Percentiles rank a stretch among this genome's conserved stretches.
Conservation (phyloP, 64 coral and sea anemone species). For the Porites australiensis region DNA sequence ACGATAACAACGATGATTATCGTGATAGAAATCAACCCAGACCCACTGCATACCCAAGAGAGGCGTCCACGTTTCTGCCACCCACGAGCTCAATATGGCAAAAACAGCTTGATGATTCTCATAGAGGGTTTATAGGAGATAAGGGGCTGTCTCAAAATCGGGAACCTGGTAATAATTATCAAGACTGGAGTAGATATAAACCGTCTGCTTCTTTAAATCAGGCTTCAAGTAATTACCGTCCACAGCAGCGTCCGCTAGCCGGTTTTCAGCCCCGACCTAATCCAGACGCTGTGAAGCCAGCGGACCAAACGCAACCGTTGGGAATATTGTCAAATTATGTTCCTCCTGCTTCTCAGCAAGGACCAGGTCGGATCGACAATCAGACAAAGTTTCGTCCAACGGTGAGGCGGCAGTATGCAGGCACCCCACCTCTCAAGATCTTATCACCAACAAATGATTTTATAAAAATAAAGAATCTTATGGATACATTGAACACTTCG, state of each 20-base stretch:
- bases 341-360: background rate
- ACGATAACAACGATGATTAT: background rate
- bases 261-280: background rate
- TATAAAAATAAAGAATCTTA: background rate
- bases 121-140: background rate
- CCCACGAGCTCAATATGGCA: slow-evolving; percentile 7
- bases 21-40: background rate
- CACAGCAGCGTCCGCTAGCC: background rate
- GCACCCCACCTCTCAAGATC: background rate
- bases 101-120: background rate
- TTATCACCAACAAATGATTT: background rate
- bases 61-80: background rate
- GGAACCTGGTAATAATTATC: background rate
- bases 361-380: background rate
- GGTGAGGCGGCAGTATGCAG: slow-evolving; percentile 3
- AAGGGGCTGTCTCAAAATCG: background rate
- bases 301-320: background rate
- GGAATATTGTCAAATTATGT: background rate
- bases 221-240: background rate
- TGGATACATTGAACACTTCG: slow-evolving; percentile 20
- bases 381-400: slow-evolving; percentile 25
- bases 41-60: background rate
- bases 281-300: background rate
- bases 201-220: background rate
- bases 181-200: background rate